Evolutionary conservation across 1,140 invertebrate genomes (phyloP), one percentile per base, ranked within the genome.

Genomic region (Dreissena polymorpha): DNA sequence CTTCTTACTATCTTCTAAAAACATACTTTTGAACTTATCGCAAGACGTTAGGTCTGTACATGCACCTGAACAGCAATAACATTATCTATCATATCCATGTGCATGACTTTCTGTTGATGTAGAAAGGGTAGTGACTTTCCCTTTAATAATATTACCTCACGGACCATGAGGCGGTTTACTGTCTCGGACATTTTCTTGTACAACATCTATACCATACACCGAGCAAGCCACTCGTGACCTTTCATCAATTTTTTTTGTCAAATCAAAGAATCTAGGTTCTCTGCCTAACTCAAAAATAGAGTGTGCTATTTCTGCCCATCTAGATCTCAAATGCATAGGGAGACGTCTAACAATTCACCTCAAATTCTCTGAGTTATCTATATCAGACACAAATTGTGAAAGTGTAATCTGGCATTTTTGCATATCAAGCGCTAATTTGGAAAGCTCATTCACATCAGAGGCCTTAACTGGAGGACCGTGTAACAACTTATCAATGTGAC

Each of bases 361-460:
- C 27, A 69, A 69, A 39, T 68, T 68, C 10, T 68, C 65, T 5
- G 65, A 68, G 23, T 68, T 68, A 68, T 68, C 65, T 2, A 25
- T 12, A 39, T 69, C 27, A 3, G 27, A 69, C 0, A 69, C 67
- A 39, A 69, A 69, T 16, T 69, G 67, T 0, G 67, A 69, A 10
- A 69, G 27, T 2, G 67, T 69, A 2, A 69, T 69, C 50, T 29
- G 6, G 16, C 16, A 23, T 27, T 68, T 68, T 68, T 10, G 29
- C 67, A 69, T 69, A 27, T 69, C 27, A 10, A 69, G 14, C 0
- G 67, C 23, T 39, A 69, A 29, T 8, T 18, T 0, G n/a, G 67
- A 69, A 29, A 69, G 12, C n/a, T 1, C 67, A 0, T 69, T 2
- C 25, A 69, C 23, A 69, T 69, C 67, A 29, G 67, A 29, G 7